Percentiles rank a stretch among this genome's conserved stretches.
Conservation (phyloP, 2,888 invertebrate genomes). For the Pachycephus smyrnensis region DNA sequence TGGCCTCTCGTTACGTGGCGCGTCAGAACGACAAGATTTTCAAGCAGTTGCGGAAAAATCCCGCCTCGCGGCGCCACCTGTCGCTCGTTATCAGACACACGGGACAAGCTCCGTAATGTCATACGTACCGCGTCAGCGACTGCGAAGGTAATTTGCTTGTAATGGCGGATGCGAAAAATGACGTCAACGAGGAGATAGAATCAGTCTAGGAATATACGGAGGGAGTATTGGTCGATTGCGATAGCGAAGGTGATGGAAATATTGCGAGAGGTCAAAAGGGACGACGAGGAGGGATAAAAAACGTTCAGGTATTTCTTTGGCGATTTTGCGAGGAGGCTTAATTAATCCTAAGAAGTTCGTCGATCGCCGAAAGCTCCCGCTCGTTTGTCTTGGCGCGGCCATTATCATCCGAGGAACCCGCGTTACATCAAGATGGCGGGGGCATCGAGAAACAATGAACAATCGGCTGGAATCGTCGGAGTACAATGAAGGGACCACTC, state of each 20-base stretch:
- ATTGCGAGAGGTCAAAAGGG: background rate
- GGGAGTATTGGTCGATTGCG: background rate
- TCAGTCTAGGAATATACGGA: background rate
- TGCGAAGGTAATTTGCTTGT: background rate
- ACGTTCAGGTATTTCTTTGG: background rate
- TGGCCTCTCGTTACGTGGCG: background rate
- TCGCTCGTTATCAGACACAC: background rate
- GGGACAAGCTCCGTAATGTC: background rate
- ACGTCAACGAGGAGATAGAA: background rate
- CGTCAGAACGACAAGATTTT: background rate
- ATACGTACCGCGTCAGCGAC: background rate
- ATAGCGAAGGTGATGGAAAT: background rate
- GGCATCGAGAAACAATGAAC: background rate
- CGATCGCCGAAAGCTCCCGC: background rate
- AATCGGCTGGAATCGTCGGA: background rate
- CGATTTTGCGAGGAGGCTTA: background rate
- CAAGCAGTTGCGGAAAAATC: background rate
- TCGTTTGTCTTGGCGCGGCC: background rate
- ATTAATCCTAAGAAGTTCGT: background rate
- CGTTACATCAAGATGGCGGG: background rate
- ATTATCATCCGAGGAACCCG: background rate
- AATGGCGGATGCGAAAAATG: background rate
- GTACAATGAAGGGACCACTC: background rate
- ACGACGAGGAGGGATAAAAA: background rate
- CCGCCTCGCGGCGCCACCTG: background rate